Conservation (phyloP, 2,888 invertebrate species). For the Phyllotreta cruciferae region DNA sequence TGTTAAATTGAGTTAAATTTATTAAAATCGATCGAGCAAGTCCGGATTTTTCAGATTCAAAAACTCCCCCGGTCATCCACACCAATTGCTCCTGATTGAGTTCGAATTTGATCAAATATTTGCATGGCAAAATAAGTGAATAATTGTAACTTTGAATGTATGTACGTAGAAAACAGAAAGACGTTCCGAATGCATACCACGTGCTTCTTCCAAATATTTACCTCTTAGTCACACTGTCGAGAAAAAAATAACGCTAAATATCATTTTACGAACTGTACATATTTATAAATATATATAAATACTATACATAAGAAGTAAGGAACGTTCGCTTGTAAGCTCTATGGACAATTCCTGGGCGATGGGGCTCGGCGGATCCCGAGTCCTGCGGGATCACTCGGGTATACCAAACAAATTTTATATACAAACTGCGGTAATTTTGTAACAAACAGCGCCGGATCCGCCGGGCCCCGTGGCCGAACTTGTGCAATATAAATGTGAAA, state of each 20-base stretch:
- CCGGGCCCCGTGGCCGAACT: neutral
- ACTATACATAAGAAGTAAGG: conserved; percentile 14
- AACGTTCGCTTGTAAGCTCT: conserved; percentile 38
- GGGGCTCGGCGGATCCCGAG: too few species aligned
- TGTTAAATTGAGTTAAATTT: too few species aligned
- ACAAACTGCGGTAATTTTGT: conserved; percentile 2
- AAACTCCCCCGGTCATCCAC: too few species aligned
- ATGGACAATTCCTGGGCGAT: conserved; percentile 7
- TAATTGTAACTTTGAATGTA: conserved; percentile 36
- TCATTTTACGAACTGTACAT: conserved; percentile 8
- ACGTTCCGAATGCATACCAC: conserved; percentile 39
- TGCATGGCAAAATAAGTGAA: conserved; percentile 46
- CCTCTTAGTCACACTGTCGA: conserved; percentile 36
- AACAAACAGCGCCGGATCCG: too few species aligned
- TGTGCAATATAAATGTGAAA: conserved; percentile 26
- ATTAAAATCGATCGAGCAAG: too few species aligned
- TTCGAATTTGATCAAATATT: conserved; percentile 38
- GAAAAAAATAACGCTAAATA: conserved; percentile 29
- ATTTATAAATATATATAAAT: conserved; percentile 30
- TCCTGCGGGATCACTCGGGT: conserved; percentile 14
- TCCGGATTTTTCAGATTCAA: too few species aligned
- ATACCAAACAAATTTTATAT: neutral
- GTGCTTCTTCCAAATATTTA: conserved; percentile 45
- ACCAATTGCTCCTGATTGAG: too few species aligned
- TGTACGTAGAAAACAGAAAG: conserved; percentile 28